These are phyloP conservation scores for Cataglyphis livida DNA, from an alignment of 2,888 invertebrate species.

Conservation along the genomic window DNA sequence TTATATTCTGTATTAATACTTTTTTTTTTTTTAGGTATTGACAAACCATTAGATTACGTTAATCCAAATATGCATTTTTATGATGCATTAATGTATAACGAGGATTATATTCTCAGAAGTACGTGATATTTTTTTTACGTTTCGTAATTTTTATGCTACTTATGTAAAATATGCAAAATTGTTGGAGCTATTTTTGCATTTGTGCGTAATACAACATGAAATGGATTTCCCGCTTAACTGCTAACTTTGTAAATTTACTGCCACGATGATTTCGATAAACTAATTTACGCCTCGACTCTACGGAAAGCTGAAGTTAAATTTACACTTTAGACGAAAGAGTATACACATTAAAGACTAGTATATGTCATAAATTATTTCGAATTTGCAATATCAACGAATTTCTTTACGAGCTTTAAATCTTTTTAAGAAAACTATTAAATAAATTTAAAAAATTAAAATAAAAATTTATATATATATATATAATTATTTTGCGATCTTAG, in stretches of 20 bases:
- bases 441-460: neutral
- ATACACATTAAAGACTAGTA: neutral
- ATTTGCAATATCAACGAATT: neutral
- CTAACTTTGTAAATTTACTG: constrained; percentile 11
- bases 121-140: neutral
- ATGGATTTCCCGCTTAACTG: constrained; percentile 23
- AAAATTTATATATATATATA: neutral
- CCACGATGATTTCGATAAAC: constrained; percentile 23
- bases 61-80: neutral
- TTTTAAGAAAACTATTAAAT: neutral
- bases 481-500: neutral
- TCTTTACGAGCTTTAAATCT: neutral
- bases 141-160: neutral
- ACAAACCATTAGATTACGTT: too few species aligned
- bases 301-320: constrained; percentile 7
- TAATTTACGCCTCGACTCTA: constrained; percentile 38
- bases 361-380: neutral
- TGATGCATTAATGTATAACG: neutral
- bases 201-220: neutral
- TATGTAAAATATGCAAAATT: constrained; percentile 1
- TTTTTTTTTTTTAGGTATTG: neutral
- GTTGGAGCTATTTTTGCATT: neutral
- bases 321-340: neutral
- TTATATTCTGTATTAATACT: neutral
- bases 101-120: neutral